A percentile compares a stretch with the other conserved stretches of the same genome.
These are phyloP conservation scores for Gila orcuttii DNA, from an alignment of 2,113 vertebrate genomes.

Conservation along the genomic window DNA sequence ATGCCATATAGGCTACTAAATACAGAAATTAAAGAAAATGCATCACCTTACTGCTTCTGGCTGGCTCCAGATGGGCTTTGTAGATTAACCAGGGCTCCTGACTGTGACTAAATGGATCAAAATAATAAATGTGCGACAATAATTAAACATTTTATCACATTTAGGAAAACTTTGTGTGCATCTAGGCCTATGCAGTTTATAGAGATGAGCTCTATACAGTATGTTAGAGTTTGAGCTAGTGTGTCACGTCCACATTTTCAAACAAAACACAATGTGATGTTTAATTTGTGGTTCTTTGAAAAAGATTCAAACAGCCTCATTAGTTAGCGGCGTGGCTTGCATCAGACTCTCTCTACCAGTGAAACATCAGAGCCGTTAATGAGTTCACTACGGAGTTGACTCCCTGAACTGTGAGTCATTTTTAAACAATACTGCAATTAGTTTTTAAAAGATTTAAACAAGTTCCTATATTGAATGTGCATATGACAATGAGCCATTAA, in stretches of 20 bases:
- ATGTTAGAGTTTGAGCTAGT: not conserved
- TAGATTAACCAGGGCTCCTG: conserved; percentile 8
- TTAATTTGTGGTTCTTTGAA: not conserved
- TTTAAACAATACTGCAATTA: not conserved
- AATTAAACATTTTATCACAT: not conserved
- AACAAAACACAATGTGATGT: not conserved
- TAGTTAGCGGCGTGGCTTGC: not conserved
- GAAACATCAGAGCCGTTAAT: not conserved
- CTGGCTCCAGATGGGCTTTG: conserved; percentile 23
- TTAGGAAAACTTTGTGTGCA: not conserved
- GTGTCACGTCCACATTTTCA: not conserved
- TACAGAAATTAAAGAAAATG: not conserved
- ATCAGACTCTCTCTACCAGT: not conserved
- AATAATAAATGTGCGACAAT: not conserved
- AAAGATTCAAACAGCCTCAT: not conserved
- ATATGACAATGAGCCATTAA: not conserved
- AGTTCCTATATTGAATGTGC: not conserved
- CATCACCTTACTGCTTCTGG: conserved; percentile 5
- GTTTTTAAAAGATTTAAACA: not conserved
- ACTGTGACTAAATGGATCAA: conserved; percentile 17
- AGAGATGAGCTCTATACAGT: not conserved
- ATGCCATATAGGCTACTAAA: not conserved
- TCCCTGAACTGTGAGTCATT: not conserved
- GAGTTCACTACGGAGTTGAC: not conserved
- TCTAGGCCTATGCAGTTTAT: not conserved